Conservation (phyloP, 2,113 vertebrate genomes). For the Regulus satrapa region DNA sequence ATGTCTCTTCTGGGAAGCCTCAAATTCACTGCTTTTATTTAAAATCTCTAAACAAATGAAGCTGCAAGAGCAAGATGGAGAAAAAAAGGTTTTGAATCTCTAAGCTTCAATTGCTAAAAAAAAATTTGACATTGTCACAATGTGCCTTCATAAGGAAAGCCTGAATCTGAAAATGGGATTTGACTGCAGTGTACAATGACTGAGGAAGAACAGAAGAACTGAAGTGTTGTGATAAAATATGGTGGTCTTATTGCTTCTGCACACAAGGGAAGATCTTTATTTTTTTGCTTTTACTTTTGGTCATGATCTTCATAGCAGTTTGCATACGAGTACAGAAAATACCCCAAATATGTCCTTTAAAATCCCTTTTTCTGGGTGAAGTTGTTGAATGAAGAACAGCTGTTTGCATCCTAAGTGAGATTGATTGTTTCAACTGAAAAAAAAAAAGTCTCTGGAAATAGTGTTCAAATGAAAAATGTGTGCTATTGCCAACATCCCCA, state of each 20-base stretch:
- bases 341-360: neutral
- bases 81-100: neutral
- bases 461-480: neutral
- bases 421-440: neutral
- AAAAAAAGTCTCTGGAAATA: slow-evolving; percentile 7
- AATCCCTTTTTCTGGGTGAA: neutral
- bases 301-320: neutral
- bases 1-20: neutral
- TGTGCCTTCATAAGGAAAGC: neutral
- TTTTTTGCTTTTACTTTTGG: neutral
- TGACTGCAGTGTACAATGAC: neutral
- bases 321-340: neutral
- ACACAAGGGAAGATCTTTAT: neutral
- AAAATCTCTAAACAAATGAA: neutral
- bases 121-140: neutral
- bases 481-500: neutral
- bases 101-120: neutral
- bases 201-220: neutral
- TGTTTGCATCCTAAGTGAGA: slow-evolving; percentile 7
- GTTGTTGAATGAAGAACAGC: slow-evolving; percentile 13
- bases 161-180: neutral
- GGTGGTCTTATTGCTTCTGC: neutral
- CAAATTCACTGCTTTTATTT: neutral
- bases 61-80: neutral
- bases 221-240: neutral